Evolutionary conservation across 1,140 invertebrate genomes (phyloP).

Genomic region (Brachionus rotundiformis): DNA sequence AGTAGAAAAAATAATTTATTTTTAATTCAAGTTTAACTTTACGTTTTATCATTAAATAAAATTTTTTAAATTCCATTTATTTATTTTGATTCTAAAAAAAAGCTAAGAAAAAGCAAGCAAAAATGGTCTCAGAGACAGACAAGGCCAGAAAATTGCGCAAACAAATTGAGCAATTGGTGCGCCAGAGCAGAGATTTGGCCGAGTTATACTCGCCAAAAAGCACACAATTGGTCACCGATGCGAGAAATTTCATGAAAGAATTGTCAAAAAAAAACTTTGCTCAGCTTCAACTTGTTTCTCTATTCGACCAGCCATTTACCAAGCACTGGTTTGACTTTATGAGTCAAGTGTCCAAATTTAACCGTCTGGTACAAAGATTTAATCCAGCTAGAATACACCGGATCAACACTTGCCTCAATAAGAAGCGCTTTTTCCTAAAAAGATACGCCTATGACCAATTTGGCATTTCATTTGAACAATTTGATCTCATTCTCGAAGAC

Average conservation of each 20-base stretch:
- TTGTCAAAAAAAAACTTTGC: background rate
- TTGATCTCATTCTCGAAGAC: background rate
- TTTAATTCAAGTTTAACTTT: background rate
- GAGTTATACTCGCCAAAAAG: background rate
- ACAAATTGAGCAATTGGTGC: background rate
- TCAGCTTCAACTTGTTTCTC: background rate
- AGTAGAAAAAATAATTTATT: background rate
- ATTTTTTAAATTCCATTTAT: background rate
- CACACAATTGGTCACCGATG: background rate
- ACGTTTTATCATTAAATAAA: background rate
- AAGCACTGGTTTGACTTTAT: background rate
- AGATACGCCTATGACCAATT: slow-evolving; percentile 11
- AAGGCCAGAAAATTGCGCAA: background rate
- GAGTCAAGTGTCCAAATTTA: background rate
- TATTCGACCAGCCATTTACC: background rate
- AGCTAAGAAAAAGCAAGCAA: too few species aligned
- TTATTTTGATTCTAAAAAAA: background rate
- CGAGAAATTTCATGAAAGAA: background rate
- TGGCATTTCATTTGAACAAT: background rate
- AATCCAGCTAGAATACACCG: background rate
- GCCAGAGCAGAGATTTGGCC: background rate
- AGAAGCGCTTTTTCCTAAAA: background rate
- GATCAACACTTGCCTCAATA: background rate
- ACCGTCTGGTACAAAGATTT: background rate
- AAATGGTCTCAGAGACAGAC: background rate